Percentiles rank a stretch among this genome's conserved stretches.
Conservation (phyloP, 2,888 invertebrate genomes). For the Epistrophe grossulariae region DNA sequence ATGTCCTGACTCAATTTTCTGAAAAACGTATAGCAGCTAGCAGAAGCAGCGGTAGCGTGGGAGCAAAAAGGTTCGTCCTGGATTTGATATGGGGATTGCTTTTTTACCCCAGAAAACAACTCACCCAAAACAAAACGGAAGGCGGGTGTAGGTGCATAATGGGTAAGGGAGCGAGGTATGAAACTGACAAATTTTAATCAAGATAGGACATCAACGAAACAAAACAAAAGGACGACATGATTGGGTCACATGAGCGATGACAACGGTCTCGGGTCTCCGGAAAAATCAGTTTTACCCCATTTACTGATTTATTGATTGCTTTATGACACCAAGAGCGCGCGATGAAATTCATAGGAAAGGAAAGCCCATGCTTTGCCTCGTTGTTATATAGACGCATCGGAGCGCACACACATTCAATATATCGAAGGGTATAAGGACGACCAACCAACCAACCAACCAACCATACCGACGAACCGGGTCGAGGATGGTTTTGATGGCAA, state of each 20-base stretch:
- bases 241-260: conserved; percentile 66
- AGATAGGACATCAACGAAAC: conserved; percentile 49
- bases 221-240: conserved; percentile 36
- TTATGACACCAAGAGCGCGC: conserved; percentile 56
- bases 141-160: not conserved
- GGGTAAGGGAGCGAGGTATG: conserved; percentile 22
- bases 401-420: conserved; percentile 3
- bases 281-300: conserved; percentile 62
- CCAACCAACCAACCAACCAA: no score
- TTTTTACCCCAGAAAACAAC: conserved; percentile 8
- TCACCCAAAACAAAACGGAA: not conserved
- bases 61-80: conserved; percentile 14
- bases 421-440: not conserved
- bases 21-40: no score
- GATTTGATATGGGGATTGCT: conserved; percentile 23
- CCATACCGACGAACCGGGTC: not conserved
- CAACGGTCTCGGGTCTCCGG: conserved; percentile 54
- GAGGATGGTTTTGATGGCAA: not conserved
- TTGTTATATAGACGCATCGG: conserved; percentile 27
- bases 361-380: not conserved
- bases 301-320: conserved; percentile 68
- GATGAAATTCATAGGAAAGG: conserved; percentile 46
- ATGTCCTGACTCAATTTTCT: conserved; percentile 11
- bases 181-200: conserved; percentile 70
- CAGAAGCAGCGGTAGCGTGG: not conserved